A percentile compares a stretch with the other conserved stretches of the same genome.
Conservation (phyloP, 37 sponge, comb jelly and placozoan species). For the Aplysina aerophoba region DNA sequence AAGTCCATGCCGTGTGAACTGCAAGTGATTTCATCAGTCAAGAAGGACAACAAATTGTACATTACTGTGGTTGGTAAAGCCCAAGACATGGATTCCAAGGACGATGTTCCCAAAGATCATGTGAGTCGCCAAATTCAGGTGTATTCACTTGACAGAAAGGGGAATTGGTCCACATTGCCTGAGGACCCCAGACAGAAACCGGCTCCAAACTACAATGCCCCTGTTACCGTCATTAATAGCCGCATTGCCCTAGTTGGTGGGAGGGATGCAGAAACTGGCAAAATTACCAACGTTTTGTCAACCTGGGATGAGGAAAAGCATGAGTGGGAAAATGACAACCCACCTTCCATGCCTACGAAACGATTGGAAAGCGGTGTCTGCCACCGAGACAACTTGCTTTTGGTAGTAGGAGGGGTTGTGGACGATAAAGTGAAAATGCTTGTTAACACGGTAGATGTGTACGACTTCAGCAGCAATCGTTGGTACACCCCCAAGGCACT, state of each 20-base stretch:
- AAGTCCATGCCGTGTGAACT: too few relatives aligned
- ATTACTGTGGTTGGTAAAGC: too few relatives aligned
- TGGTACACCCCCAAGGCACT: not conserved
- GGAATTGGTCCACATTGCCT: not conserved
- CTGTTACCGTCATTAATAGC: not conserved
- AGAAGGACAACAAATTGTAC: too few relatives aligned
- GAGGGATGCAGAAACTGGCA: not conserved
- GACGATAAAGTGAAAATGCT: not conserved
- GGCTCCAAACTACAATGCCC: not conserved
- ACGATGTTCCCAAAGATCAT: too few relatives aligned
- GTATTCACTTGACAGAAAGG: too few relatives aligned
- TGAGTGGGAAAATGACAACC: not conserved
- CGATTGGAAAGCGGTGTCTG: not conserved
- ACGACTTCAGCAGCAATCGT: not conserved
- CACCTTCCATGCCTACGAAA: not conserved
- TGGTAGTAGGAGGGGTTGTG: not conserved
- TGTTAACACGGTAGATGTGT: not conserved
- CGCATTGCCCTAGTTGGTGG: conserved; percentile 22
- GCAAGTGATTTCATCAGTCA: too few relatives aligned
- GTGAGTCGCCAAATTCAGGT: too few relatives aligned
- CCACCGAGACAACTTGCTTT: not conserved
- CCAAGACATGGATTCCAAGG: too few relatives aligned
- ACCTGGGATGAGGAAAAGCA: not conserved
- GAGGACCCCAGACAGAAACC: too few relatives aligned
- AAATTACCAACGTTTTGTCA: not conserved